Base-by-base conservation (phyloP, 2,888 invertebrate genomes). In the Cheilosia grossa region DNA sequence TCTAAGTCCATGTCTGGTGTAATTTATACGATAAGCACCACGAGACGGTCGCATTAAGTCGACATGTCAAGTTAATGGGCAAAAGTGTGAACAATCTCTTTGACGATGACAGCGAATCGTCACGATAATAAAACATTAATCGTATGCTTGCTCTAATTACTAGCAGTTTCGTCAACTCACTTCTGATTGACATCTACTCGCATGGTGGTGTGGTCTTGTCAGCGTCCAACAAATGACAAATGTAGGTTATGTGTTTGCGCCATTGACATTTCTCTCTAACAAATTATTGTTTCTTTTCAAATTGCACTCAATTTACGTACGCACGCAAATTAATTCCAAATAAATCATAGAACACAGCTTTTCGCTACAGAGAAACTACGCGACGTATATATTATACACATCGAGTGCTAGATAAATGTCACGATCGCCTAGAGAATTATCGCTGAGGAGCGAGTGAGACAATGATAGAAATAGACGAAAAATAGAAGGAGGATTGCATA, bases 301-400 rank as follows among this genome's bases (percentile, higher is more conserved):
- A 75, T 75, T 75, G 21, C 56, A 69, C 42, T 49, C 63, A 81
- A 75, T 81, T 63, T 42, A 64, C 70, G 58, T 44, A 64, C 53
- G 61, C 67, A 75, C 81, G 69, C 81, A 75, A 81, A 75, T 81
- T 81, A 64, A 81, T 72, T 82, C 47, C 42, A 72, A 66, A 77
- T 72, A 77, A 77, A 82, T 82, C 72, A 82, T 72, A 74, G 56
- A 59, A 66, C 2, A 24, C 5, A 63, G 5, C 19, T 17, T 6
- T 5, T 37, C 27, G 42, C 33, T 7, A 33, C n/a, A 40, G 17
- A 40, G 10, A 49, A 9, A 49, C 5, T 4, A 13, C 37, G 13
- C 37, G 13, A 37, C 37, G 10, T 37, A 37, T 37, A 4, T 33
- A n/a, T 44, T 37, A 37, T 37, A 4, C 21, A n/a, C 44, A n/a